phyloP scores from a whole-genome alignment of 1,140 invertebrate species.

The Heliconius hermathena region DNA sequence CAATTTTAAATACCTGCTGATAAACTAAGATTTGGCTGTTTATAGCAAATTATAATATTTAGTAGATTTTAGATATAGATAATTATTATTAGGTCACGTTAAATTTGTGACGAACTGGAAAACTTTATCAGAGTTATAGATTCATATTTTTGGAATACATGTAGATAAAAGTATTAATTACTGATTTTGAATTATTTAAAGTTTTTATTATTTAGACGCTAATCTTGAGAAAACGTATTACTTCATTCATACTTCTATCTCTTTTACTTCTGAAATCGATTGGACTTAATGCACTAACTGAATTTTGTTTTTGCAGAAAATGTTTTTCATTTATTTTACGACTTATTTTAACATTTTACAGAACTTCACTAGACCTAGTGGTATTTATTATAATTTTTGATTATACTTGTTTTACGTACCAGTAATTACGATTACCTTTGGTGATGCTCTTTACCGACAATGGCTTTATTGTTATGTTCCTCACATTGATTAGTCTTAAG shows the following conservation, averaged over 20 bases:
- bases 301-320: neutral
- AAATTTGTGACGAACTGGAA: constrained; percentile 21
- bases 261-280: neutral
- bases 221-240: neutral
- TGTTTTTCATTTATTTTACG: too few species aligned
- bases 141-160: constrained; percentile 33
- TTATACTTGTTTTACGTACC: neutral
- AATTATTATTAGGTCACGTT: constrained; percentile 13
- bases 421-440: neutral
- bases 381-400: neutral
- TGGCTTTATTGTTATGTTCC: neutral
- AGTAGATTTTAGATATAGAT: constrained; percentile 23
- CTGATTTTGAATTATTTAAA: neutral
- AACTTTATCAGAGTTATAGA: constrained; percentile 30
- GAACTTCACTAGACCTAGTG: neutral
- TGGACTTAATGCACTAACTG: neutral
- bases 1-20: neutral
- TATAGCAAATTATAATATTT: constrained; percentile 3
- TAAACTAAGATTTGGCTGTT: constrained; percentile 9
- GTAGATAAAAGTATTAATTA: constrained; percentile 9
- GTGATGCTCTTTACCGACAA: neutral
- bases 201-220: neutral
- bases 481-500: neutral
- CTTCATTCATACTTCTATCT: neutral
- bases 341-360: too few species aligned